Conservation (phyloP, 2,888 invertebrate genomes). For the Eurytoma adleriae region DNA sequence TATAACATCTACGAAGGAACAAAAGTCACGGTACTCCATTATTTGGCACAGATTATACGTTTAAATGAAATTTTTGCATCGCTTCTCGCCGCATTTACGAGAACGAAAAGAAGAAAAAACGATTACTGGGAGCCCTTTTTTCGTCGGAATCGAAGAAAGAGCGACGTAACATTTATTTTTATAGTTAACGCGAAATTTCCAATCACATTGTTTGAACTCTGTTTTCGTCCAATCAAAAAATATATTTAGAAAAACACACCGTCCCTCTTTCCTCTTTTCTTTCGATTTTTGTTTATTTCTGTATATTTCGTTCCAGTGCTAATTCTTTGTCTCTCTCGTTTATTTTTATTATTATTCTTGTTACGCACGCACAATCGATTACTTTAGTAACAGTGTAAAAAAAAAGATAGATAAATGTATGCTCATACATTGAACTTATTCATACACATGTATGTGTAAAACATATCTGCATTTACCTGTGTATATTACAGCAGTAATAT, state of each 20-base stretch:
- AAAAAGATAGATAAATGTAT: slow-evolving; percentile 62
- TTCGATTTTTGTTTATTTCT: slow-evolving; percentile 12
- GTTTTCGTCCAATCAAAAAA: slow-evolving; percentile 22
- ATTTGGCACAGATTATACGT: slow-evolving; percentile 75
- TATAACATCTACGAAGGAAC: slow-evolving; percentile 70
- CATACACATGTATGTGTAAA: slow-evolving; percentile 30
- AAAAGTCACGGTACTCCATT: slow-evolving; percentile 73
- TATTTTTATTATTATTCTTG: slow-evolving; percentile 36
- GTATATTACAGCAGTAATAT: slow-evolving; percentile 44
- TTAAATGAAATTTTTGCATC: slow-evolving; percentile 52
- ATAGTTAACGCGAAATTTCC: slow-evolving; percentile 1
- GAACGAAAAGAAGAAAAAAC: slow-evolving; percentile 54
- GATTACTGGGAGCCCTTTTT: slow-evolving; percentile 42
- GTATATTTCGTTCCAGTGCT: slow-evolving; percentile 28
- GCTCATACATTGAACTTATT: slow-evolving; percentile 27
- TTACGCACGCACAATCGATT: slow-evolving; percentile 29
- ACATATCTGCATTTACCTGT: slow-evolving; percentile 45
- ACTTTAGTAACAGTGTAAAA: slow-evolving; percentile 63
- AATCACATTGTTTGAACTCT: slow-evolving; percentile 18
- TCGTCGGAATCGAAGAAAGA: slow-evolving; percentile 27
- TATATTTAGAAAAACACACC: slow-evolving; percentile 11
- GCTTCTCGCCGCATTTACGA: slow-evolving; percentile 52
- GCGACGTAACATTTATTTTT: slow-evolving; percentile 29
- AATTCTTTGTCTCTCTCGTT: slow-evolving; percentile 45
- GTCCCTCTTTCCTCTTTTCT: slow-evolving; percentile 47